A percentile compares a stretch with the other conserved stretches of the same genome.
Evolutionary conservation across 1,140 invertebrate species (phyloP).

Genomic region (Neodiprion lecontei): DNA sequence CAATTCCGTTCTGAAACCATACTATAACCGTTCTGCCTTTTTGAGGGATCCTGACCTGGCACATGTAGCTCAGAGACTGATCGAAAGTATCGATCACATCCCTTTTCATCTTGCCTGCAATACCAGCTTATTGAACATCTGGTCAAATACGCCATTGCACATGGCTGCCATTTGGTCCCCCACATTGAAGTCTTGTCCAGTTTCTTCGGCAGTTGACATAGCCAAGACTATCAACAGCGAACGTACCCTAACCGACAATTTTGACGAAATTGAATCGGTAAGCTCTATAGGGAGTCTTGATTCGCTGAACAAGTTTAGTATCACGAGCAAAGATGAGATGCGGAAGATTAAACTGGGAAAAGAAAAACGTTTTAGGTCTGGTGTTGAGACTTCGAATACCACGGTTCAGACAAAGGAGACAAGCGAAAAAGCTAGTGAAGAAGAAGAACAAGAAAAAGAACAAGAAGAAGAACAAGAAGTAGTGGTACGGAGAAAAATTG

Average conservation of each 20-base stretch:
- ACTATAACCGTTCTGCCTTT: slow-evolving; percentile 81
- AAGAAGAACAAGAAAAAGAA: neutral
- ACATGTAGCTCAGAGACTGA: slow-evolving; percentile 76
- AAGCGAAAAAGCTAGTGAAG: slow-evolving; percentile 9
- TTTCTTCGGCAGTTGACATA: slow-evolving; percentile 72
- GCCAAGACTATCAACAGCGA: slow-evolving; percentile 69
- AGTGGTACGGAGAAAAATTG: slow-evolving; percentile 34
- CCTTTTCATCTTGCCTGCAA: slow-evolving; percentile 85
- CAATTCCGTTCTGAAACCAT: slow-evolving; percentile 74
- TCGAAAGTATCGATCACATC: slow-evolving; percentile 82
- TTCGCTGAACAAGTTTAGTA: slow-evolving; percentile 50
- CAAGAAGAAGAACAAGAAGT: slow-evolving; percentile 21
- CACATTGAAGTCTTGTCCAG: slow-evolving; percentile 74
- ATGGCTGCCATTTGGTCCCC: slow-evolving; percentile 86
- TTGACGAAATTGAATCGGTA: slow-evolving; percentile 51
- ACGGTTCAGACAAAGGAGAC: slow-evolving; percentile 34
- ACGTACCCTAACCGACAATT: slow-evolving; percentile 50
- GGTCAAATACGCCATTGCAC: slow-evolving; percentile 84
- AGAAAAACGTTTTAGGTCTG: slow-evolving; percentile 9
- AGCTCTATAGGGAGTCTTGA: slow-evolving; percentile 55
- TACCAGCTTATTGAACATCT: slow-evolving; percentile 87
- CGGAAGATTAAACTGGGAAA: slow-evolving; percentile 70
- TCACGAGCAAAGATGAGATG: slow-evolving; percentile 67
- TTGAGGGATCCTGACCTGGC: slow-evolving; percentile 80
- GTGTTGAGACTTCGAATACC: slow-evolving; percentile 31